phyloP scores from a whole-genome alignment of 2,113 vertebrate species.

The Vombatus ursinus region DNA sequence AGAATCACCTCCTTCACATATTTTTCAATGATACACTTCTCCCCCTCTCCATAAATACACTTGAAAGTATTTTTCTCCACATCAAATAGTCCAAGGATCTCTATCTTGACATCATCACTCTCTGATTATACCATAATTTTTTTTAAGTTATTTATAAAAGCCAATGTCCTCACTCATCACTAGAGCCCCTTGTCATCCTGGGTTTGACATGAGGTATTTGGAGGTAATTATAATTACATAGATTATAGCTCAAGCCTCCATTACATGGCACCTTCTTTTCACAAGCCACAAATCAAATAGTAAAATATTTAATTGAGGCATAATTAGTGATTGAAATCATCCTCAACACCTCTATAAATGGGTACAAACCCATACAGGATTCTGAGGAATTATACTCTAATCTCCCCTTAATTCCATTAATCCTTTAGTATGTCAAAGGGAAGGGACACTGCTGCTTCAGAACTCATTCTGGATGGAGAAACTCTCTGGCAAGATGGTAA shows the following conservation, averaged over 20 bases:
- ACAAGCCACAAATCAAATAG: not conserved
- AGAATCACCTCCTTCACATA: not conserved
- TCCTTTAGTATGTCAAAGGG: not conserved
- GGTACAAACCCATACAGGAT: not conserved
- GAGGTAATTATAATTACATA: not conserved
- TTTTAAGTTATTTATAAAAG: slow-evolving; percentile 1
- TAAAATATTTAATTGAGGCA: not conserved
- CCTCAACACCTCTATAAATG: not conserved
- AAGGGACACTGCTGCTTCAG: not conserved
- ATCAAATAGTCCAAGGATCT: not conserved
- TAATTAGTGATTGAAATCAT: not conserved
- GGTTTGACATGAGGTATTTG: not conserved
- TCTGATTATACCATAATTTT: not conserved
- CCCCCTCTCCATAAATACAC: not conserved
- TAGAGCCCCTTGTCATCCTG: not conserved
- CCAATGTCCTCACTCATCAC: not conserved
- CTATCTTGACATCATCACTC: not conserved
- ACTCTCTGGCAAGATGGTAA: not conserved
- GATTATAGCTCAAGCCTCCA: not conserved
- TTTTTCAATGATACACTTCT: not conserved
- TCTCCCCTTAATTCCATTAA: not conserved
- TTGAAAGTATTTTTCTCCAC: not conserved
- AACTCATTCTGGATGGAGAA: not conserved
- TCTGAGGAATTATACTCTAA: not conserved
- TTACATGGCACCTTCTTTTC: not conserved